Base-by-base conservation (phyloP, 2,113 vertebrate genomes). In the Chlorocebus sabaeus region DNA sequence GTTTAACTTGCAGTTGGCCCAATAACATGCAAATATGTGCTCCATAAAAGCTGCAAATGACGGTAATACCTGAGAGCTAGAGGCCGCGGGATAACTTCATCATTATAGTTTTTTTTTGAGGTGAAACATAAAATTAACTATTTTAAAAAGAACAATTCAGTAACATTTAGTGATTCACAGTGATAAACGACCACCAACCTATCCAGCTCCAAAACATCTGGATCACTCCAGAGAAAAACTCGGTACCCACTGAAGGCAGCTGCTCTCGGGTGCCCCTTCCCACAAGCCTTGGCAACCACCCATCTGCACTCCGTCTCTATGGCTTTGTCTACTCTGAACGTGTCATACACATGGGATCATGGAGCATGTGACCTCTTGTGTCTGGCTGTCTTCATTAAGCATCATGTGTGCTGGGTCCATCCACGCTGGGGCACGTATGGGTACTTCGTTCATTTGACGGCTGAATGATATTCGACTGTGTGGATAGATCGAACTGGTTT, bases 81-180 rank as follows among this genome's bases (percentile, higher is more conserved):
- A 7, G 52, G 67, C 79, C 7, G 2, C 0, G 0, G 59, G 30
- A 23, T 30, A 59, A 5, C 55, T 40, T 13, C 30, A 14, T 81
- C 57, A 38, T 13, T 75, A 64, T 30, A 18, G 13, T 20, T 48
- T 45, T 43, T 64, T 32, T 13, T 14, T 25, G 38, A 90, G 23
- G 12, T 59, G 6, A 94, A 52, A 86, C 20, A 79, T 17, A 72
- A 68, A 79, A 89, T 73, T 6, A 86, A 80, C 82, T 17, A 7
- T 16, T 80, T 89, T 48, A 11, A 80, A 84, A 78, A 10, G 12
- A 85, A 89, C 6, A 32, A 35, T 14, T 70, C 32, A n/a, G 5
- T 13, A 57, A 32, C 72, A 89, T 18, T 67, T 40, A 57, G 4
- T 48, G 23, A 67, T 30, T 64, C 90, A 64, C 32, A 30, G 20